Percentiles rank a stretch among this genome's conserved stretches.
These are phyloP conservation scores for Pluvianellus socialis DNA, from an alignment of 2,113 vertebrate genomes.

Conservation along the genomic window DNA sequence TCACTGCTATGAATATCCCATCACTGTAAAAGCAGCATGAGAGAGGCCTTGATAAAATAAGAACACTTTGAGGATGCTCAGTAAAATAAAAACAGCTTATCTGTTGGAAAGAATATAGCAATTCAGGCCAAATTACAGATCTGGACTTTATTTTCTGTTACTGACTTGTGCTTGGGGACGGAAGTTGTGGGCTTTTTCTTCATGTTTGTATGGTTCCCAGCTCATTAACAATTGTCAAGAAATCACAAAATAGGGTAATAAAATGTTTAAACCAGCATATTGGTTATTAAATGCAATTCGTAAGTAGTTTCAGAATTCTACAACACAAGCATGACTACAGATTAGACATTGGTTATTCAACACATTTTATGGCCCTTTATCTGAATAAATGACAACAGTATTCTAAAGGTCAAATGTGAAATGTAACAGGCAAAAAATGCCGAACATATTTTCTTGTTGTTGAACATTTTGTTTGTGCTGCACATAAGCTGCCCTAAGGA, in stretches of 20 bases:
- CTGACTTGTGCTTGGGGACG: background rate
- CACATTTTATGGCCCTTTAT: background rate
- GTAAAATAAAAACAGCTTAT: background rate
- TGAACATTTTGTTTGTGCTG: background rate
- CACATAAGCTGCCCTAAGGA: constrained; percentile 14
- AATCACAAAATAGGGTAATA: background rate
- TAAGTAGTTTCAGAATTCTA: background rate
- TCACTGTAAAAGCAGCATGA: background rate
- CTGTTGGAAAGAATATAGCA: background rate
- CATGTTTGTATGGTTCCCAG: background rate
- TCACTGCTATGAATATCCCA: background rate
- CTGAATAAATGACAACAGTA: background rate
- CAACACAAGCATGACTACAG: background rate
- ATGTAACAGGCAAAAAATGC: background rate
- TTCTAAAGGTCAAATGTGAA: constrained; percentile 49
- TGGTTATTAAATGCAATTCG: background rate
- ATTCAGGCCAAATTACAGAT: background rate
- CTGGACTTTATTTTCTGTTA: background rate
- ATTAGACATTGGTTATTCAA: background rate
- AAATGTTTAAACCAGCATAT: background rate
- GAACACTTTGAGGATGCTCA: background rate
- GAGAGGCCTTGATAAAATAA: background rate
- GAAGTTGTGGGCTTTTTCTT: background rate
- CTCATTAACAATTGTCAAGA: background rate
- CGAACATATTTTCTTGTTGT: background rate